Evolutionary conservation across 2,797 vertebrate genomes (phyloP).

Genomic region (Cottoperca gobio): DNA sequence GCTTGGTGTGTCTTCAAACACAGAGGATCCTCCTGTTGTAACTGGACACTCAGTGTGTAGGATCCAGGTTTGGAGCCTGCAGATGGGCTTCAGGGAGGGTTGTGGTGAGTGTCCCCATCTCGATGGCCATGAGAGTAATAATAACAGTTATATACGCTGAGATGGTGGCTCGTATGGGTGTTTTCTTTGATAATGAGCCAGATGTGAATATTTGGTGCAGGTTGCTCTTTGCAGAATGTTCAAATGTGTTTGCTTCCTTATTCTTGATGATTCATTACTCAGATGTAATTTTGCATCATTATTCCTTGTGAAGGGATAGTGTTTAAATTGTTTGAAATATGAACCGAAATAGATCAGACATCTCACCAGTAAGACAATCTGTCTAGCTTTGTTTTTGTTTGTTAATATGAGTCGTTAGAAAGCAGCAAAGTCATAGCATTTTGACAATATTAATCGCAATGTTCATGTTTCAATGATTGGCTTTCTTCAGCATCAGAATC

Average conservation of each 20-base stretch:
- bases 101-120: constrained; percentile 59
- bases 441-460: constrained; percentile 2
- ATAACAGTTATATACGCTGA: constrained; percentile 26
- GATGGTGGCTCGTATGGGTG: constrained; percentile 8
- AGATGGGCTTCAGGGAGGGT: constrained; percentile 29
- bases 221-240: neutral
- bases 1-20: constrained; percentile 57
- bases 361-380: neutral
- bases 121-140: constrained; percentile 41
- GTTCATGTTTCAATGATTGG: neutral
- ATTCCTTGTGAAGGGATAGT: neutral
- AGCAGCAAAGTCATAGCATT: neutral
- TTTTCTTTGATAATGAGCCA: constrained; percentile 26
- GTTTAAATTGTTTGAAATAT: constrained; percentile 29
- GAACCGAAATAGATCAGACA: constrained; percentile 25
- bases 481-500: neutral
- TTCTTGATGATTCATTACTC: neutral
- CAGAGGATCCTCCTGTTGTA: constrained; percentile 59
- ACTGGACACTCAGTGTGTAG: constrained; percentile 56
- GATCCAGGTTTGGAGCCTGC: constrained; percentile 56
- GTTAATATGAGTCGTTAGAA: neutral
- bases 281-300: constrained; percentile 1
- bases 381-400: neutral
- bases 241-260: constrained; percentile 1
- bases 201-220: constrained; percentile 12